phyloP scores from a whole-genome alignment of 2,888 invertebrate genomes.

The Anarsia innoxiella region DNA sequence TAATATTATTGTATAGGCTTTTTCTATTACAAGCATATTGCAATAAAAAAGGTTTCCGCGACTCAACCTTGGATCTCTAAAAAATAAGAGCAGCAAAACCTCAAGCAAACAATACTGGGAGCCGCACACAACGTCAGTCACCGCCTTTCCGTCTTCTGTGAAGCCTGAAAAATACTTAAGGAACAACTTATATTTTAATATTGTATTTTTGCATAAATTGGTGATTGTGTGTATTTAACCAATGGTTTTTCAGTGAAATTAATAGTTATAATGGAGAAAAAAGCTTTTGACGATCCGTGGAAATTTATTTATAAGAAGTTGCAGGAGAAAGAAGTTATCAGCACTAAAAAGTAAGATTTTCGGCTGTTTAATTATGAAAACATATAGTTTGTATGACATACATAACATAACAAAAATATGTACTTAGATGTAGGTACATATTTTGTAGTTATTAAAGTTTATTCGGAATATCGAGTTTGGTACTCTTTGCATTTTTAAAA shows the following conservation, averaged over 20 bases:
- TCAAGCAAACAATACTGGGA: conserved; percentile 45
- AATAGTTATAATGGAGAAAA: conserved; percentile 35
- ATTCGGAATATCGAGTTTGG: no score
- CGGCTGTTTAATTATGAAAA: neutral
- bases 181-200: neutral
- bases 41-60: conserved; percentile 37
- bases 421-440: no score
- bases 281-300: conserved; percentile 50
- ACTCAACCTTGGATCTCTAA: conserved; percentile 46
- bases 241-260: neutral
- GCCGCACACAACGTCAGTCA: conserved; percentile 11
- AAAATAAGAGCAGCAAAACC: conserved; percentile 55
- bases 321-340: conserved; percentile 55
- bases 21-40: no score
- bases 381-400: no score
- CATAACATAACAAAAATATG: no score
- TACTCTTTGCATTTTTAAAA: no score
- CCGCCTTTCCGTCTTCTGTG: conserved; percentile 22
- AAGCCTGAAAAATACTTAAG: conserved; percentile 39
- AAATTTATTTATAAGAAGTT: conserved; percentile 54
- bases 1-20: no score
- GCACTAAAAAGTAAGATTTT: conserved; percentile 48
- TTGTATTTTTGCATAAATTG: neutral
- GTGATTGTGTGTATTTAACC: conserved; percentile 9
- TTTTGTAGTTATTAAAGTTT: no score